These are phyloP conservation scores for Saccopteryx bilineata DNA, from an alignment of 2,113 vertebrate genomes.

Conservation along the genomic window DNA sequence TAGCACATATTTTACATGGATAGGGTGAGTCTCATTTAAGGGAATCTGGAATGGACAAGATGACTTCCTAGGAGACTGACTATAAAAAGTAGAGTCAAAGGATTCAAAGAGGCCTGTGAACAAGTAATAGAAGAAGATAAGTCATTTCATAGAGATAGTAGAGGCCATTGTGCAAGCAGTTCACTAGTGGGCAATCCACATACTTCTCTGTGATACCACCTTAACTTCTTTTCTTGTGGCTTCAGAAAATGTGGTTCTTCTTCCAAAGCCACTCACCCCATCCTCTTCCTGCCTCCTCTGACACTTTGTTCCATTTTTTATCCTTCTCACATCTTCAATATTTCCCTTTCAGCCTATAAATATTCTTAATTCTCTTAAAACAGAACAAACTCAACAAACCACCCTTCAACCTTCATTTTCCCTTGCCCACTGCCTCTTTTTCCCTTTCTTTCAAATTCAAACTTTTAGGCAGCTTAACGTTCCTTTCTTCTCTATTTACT, in stretches of 20 bases:
- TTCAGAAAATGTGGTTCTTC: not conserved
- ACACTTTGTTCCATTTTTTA: conserved; percentile 45
- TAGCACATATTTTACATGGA: not conserved
- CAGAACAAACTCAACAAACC: not conserved
- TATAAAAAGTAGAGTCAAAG: conserved; percentile 40
- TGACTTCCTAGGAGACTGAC: conserved; percentile 25
- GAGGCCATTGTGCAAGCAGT: not conserved
- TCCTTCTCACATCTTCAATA: not conserved
- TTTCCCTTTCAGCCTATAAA: not conserved
- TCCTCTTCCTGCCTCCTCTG: conserved; percentile 23
- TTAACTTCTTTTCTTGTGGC: not conserved
- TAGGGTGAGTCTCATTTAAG: conserved; percentile 22
- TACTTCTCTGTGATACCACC: not conserved
- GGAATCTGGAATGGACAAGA: conserved; percentile 34
- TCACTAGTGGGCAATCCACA: not conserved
- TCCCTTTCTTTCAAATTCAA: conserved; percentile 16
- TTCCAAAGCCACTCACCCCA: not conserved
- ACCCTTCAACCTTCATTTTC: not conserved
- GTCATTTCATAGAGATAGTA: conserved; percentile 5
- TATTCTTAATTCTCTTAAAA: conserved; percentile 13
- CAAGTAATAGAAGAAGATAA: not conserved
- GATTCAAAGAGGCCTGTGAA: conserved; percentile 37
- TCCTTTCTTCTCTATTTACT: not conserved
- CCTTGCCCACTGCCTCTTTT: not conserved
- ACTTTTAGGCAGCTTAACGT: not conserved